Evolutionary conservation across 2,888 invertebrate species (phyloP).

Genomic region (Heliconius erato): DNA sequence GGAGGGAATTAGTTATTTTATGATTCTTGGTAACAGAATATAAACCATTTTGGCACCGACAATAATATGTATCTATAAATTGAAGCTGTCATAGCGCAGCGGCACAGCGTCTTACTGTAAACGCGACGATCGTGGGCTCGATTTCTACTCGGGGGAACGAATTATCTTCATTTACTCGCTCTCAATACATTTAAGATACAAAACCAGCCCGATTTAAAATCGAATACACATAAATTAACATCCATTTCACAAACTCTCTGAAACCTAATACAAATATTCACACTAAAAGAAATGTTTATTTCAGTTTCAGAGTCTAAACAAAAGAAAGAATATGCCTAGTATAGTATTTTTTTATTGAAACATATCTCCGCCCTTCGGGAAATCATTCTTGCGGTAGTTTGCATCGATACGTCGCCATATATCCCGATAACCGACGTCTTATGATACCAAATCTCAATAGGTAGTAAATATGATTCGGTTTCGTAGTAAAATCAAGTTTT

Average conservation of each 20-base stretch:
- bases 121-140: too few relatives aligned
- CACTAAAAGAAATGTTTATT: conserved; percentile 1
- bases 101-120: too few relatives aligned
- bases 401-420: conserved; percentile 65
- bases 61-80: too few relatives aligned
- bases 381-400: conserved; percentile 66
- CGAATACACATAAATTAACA: neutral
- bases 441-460: conserved; percentile 53
- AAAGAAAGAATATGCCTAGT: conserved; percentile 27
- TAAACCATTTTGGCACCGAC: too few relatives aligned
- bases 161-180: too few relatives aligned
- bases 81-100: too few relatives aligned
- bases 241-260: neutral
- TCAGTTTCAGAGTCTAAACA: neutral
- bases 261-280: neutral
- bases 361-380: conserved; percentile 61
- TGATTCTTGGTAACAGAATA: too few relatives aligned
- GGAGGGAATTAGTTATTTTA: too few relatives aligned
- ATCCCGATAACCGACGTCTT: conserved; percentile 65
- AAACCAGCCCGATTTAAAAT: neutral
- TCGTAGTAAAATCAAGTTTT: conserved; percentile 7
- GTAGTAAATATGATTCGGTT: conserved; percentile 54
- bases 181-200: too few relatives aligned
- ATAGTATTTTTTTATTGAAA: conserved; percentile 31
- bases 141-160: too few relatives aligned